Evolutionary conservation across 2,888 invertebrate genomes (phyloP), one percentile per base, ranked within the genome.

Genomic region (Cheilosia soror): DNA sequence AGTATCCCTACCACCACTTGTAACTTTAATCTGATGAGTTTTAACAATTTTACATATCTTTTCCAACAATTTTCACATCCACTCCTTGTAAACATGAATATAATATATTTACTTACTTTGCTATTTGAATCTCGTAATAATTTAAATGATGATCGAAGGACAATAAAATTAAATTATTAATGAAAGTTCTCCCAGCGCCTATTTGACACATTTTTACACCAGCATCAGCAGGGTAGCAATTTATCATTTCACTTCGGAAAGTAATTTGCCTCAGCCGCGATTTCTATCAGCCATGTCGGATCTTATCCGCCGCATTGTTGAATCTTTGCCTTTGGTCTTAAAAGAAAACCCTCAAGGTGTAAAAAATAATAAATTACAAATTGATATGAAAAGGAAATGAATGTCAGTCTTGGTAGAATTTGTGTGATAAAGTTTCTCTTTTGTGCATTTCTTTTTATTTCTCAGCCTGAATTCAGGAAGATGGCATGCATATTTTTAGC

Each of bases 191-290:
- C 33, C 44, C 44, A 37, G 11, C 42, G 31, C 31, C 44, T 25
- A 62, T 53, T 62, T 69, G 55, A 66, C 25, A 75, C 55, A 68
- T 75, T 29, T 55, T 37, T 37, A 11, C 40, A 9, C 40, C 6
- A 9, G 13, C 29, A 33, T 20, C 57, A 55, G 13, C 53, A 66
- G 4, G 20, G 51, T 5, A 11, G 49, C 31, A 44, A 78, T 83
- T 78, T 65, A 78, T 78, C 68, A 78, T 57, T 69, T 68, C 63
- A 29, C 51, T 62, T 63, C 47, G 51, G 58, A 71, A 53, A 79
- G 71, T 66, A 65, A 84, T 76, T 84, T 79, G 69, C 63, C 37
- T 9, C 51, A 51, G 78, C 37, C 29, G 55, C 68, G 73, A 57
- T 62, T 77, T 78, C 51, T 73, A 77, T 77, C 72, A 27, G n/a